Base-by-base conservation (phyloP, 1,140 invertebrate species). In the Condylostylus longicornis region DNA sequence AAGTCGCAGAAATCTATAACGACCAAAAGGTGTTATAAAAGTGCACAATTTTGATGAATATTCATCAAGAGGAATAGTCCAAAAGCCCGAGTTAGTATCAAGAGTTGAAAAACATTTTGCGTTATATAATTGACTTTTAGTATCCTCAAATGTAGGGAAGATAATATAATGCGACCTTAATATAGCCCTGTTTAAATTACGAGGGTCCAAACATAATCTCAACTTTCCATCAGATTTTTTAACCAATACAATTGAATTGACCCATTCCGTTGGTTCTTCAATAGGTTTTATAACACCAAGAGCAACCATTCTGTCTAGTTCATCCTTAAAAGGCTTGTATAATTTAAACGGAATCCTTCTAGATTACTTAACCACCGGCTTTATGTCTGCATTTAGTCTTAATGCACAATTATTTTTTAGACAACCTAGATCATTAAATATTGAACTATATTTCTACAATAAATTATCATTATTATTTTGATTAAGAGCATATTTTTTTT, bases 181-280 rank as follows among this genome's bases (percentile, higher is more conserved):
- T 5, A 69, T 54, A 14, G 37, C 40, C 42, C 50, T 49, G 49
- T 68, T 68, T 40, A 68, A 45, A 33, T 60, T 48, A 40, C 46
- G 49, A 8, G 64, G 63, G 46, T 68, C 61, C 13, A 68, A 35
- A 40, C 60, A 66, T 35, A 64, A 33, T 28, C 59, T 31, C 10
- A 64, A 13, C 18, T 49, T 40, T 15, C 48, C 51, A 42, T 56
- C 49, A 19, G 36, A 32, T 47, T 63, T 64, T 25, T 46, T 35
- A 12, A 58, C 52, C 5, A 58, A 37, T 18, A 64, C 57, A 18
- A 62, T 46, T n/a, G 44, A 44, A 50, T 54, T 52, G 5, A 63
- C 59, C 58, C 55, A 66, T 30, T 58, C 53, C n/a, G 61, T 65
- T 12, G 58, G 54, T 40, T 48, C 40, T 10, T 37, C 39, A 8